A percentile compares a stretch with the other conserved stretches of the same genome.
These are phyloP conservation scores for Busseola fusca DNA, from an alignment of 2,888 invertebrate genomes.

Conservation along the genomic window DNA sequence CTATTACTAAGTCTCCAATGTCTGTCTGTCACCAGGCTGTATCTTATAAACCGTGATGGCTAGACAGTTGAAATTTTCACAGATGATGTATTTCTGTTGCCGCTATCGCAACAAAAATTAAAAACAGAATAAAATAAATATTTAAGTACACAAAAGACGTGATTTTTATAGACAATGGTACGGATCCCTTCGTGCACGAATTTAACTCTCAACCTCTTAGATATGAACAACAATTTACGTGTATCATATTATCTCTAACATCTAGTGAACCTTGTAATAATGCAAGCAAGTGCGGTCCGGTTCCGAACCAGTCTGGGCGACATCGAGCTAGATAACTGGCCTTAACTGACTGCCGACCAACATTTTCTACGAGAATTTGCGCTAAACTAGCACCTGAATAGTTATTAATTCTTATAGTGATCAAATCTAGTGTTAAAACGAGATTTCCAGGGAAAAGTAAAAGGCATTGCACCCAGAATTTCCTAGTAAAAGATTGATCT, in stretches of 20 bases:
- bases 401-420: conserved; percentile 31
- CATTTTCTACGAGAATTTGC: conserved; percentile 40
- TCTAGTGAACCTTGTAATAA: conserved; percentile 58
- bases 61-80: too few relatives aligned
- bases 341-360: conserved; percentile 42
- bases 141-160: too few relatives aligned
- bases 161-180: too few relatives aligned
- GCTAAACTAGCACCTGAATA: conserved; percentile 30
- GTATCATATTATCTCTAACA: conserved; percentile 35
- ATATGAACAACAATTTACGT: conserved; percentile 6
- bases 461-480: conserved; percentile 1
- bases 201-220: background rate
- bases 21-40: too few relatives aligned
- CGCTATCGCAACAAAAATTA: too few relatives aligned
- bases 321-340: conserved; percentile 56
- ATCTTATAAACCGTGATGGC: too few relatives aligned
- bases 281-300: conserved; percentile 59
- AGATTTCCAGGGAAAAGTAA: conserved; percentile 8
- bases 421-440: conserved; percentile 29
- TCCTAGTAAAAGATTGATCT: background rate
- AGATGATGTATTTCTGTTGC: too few relatives aligned
- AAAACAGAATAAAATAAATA: too few relatives aligned
- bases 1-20: too few relatives aligned
- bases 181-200: too few relatives aligned
- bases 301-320: conserved; percentile 61